phyloP scores from a whole-genome alignment of 1,140 invertebrate species.

The Polypedilum vanderplanki region DNA sequence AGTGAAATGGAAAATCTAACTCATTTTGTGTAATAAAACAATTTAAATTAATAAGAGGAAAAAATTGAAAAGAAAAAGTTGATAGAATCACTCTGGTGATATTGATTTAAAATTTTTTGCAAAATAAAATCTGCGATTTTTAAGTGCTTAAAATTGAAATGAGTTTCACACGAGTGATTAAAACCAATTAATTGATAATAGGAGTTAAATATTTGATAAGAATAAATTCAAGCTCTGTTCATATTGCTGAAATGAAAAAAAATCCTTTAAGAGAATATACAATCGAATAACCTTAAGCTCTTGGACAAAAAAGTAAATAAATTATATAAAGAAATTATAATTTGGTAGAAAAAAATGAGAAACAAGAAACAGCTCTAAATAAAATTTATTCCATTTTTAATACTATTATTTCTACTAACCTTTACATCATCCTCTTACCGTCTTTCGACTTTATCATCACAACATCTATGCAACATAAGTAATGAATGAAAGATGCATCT shows the following conservation, averaged over 20 bases:
- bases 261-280: neutral
- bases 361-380: conserved; percentile 1
- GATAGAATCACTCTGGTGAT: too few species aligned
- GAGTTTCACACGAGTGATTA: neutral
- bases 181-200: conserved; percentile 15
- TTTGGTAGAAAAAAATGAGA: neutral
- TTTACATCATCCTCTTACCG: too few species aligned
- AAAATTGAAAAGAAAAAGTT: too few species aligned
- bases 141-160: too few species aligned
- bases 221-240: neutral
- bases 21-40: conserved; percentile 8
- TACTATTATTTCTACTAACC: neutral
- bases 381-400: conserved; percentile 8
- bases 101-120: too few species aligned
- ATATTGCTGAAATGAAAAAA: conserved; percentile 4
- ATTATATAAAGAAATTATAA: neutral
- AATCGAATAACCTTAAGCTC: conserved; percentile 27
- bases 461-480: too few species aligned
- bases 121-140: too few species aligned
- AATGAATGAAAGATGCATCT: too few species aligned
- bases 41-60: neutral
- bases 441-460: too few species aligned
- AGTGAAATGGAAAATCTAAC: neutral
- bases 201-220: conserved; percentile 13
- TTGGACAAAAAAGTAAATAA: neutral